Evolutionary conservation across 2,113 vertebrate species (phyloP).

Genomic region (Eonycteris spelaea): DNA sequence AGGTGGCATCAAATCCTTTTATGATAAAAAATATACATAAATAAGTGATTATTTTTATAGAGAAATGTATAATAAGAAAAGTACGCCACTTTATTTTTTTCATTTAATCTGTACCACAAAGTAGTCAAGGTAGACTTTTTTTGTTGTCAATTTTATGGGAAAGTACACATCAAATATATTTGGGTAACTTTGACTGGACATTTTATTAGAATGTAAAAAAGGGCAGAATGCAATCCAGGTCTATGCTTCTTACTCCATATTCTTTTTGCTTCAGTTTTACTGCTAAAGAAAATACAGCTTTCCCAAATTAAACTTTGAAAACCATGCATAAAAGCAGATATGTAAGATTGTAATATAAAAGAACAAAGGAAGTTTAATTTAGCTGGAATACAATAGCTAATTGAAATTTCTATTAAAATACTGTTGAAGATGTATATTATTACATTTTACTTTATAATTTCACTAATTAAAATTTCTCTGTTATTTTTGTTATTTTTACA

Average conservation of each 20-base stretch:
- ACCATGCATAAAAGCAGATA: slow-evolving; percentile 26
- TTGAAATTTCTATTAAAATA: slow-evolving; percentile 59
- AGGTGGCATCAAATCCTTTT: neutral
- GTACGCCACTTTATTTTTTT: neutral
- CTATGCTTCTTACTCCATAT: neutral
- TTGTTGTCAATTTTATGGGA: neutral
- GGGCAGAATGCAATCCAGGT: neutral
- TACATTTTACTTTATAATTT: slow-evolving; percentile 61
- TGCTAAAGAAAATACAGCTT: slow-evolving; percentile 57
- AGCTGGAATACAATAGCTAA: slow-evolving; percentile 48
- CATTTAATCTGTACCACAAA: neutral
- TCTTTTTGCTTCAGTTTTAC: slow-evolving; percentile 39
- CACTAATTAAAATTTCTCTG: slow-evolving; percentile 57
- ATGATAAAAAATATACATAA: slow-evolving; percentile 1
- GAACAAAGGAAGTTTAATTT: slow-evolving; percentile 64
- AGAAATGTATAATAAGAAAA: neutral
- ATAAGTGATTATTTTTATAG: neutral
- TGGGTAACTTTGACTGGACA: neutral
- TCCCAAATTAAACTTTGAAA: slow-evolving; percentile 40
- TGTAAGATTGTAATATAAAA: slow-evolving; percentile 44
- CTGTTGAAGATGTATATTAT: slow-evolving; percentile 43
- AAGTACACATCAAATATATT: slow-evolving; percentile 24
- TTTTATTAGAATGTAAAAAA: slow-evolving; percentile 16
- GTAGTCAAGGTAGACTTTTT: neutral
- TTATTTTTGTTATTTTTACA: slow-evolving; percentile 43